Conservation (phyloP, 2,888 invertebrate species). For the Erynnis tages region DNA sequence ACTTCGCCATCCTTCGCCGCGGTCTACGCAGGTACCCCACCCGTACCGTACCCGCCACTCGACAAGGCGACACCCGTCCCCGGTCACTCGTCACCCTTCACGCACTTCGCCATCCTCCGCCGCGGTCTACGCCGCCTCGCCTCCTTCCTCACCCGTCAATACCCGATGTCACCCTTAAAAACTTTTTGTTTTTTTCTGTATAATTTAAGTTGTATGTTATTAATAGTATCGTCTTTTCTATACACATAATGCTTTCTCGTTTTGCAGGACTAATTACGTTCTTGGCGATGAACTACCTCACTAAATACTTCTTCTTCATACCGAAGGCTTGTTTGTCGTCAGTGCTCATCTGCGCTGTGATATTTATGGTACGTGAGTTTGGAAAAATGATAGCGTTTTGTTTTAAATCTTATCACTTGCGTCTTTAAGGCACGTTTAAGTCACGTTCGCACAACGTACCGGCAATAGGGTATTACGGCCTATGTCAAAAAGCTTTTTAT, state of each 20-base stretch:
- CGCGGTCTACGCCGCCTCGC: neutral
- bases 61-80: neutral
- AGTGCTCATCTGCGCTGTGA: conserved; percentile 93
- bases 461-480: no score
- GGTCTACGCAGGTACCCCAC: conserved; percentile 42
- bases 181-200: no score
- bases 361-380: conserved; percentile 85
- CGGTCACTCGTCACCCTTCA: neutral
- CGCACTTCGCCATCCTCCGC: neutral
- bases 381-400: neutral
- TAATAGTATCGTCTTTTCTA: no score
- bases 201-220: no score
- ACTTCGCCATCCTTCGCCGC: neutral
- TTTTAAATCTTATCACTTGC: no score
- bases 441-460: no score
- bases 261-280: conserved; percentile 88
- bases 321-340: conserved; percentile 92
- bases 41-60: neutral
- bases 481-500: no score
- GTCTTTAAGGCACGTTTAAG: no score
- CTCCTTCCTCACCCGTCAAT: no score
- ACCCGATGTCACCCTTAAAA: no score
- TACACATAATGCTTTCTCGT: conserved; percentile 33
- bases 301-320: conserved; percentile 93
- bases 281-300: conserved; percentile 90